A percentile compares a stretch with the other conserved stretches of the same genome.
Evolutionary conservation across 2,113 vertebrate genomes (phyloP).

Genomic region (Vulpes lagopus): DNA sequence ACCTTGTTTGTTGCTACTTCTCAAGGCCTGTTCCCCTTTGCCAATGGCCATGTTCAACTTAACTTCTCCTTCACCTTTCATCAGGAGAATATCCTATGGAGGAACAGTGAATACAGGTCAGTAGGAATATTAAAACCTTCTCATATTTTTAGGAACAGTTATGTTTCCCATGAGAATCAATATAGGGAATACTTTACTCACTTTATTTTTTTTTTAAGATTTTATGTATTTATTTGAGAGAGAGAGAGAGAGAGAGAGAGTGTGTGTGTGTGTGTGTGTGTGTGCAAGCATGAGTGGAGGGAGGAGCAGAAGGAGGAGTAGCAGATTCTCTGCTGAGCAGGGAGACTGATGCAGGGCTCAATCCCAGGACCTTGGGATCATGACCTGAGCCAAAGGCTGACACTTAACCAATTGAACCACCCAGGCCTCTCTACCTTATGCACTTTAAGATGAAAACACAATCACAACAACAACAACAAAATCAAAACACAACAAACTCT

Average conservation of each 20-base stretch:
- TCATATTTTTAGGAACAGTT: neutral
- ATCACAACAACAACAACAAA: neutral
- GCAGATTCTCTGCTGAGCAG: neutral
- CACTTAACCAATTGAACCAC: neutral
- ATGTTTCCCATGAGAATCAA: neutral
- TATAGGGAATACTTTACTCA: neutral
- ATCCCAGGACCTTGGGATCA: neutral
- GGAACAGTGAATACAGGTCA: constrained; percentile 40
- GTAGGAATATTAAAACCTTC: neutral
- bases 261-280: no score
- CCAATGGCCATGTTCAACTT: constrained; percentile 97
- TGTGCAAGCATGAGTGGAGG: no score
- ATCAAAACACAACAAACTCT: neutral
- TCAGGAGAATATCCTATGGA: constrained; percentile 95
- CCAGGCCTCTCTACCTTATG: neutral
- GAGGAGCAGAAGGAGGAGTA: neutral
- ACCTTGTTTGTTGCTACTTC: constrained; percentile 90
- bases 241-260: neutral
- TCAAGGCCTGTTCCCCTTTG: constrained; percentile 94
- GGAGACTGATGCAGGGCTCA: fast-evolving
- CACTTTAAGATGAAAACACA: neutral
- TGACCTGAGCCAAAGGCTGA: neutral
- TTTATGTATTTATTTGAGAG: neutral
- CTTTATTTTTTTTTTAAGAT: neutral
- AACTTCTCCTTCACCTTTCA: constrained; percentile 98